Evolutionary conservation across 2,797 vertebrate genomes (phyloP).

Genomic region (Eutrigla gurnardus): DNA sequence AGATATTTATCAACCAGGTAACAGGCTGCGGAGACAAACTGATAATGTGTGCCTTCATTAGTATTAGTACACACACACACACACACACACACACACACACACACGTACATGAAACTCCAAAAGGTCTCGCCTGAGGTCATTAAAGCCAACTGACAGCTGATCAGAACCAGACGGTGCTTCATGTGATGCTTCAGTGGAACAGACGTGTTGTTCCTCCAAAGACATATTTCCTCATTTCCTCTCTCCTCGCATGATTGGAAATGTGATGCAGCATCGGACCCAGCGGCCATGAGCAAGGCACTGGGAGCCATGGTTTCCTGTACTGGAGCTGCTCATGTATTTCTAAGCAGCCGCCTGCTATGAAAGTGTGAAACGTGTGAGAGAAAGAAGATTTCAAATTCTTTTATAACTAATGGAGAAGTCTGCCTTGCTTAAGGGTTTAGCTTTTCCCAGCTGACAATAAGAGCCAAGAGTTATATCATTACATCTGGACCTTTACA

Average conservation of each 20-base stretch:
- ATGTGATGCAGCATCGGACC: too few species aligned
- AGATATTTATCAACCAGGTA: too few species aligned
- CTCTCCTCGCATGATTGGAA: too few species aligned
- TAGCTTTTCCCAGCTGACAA: not conserved
- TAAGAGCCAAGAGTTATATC: not conserved
- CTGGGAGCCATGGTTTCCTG: not conserved
- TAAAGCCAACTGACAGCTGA: too few species aligned
- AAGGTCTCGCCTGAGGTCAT: too few species aligned
- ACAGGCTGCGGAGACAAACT: too few species aligned
- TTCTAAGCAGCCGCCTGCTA: not conserved
- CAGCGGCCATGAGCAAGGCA: not conserved
- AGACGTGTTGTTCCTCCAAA: too few species aligned
- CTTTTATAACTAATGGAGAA: not conserved
- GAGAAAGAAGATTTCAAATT: not conserved
- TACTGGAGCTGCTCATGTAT: not conserved
- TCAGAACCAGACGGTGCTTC: too few species aligned
- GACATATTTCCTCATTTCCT: too few species aligned
- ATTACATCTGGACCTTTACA: not conserved
- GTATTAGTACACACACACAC: not conserved
- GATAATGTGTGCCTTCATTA: too few species aligned
- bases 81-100: conserved; percentile 6
- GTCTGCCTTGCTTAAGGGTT: not conserved
- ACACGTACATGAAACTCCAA: not conserved
- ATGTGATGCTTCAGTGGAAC: too few species aligned
- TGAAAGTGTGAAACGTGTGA: not conserved